These are phyloP conservation scores for Eudemis profundana DNA, from an alignment of 2,888 invertebrate species.

Conservation along the genomic window DNA sequence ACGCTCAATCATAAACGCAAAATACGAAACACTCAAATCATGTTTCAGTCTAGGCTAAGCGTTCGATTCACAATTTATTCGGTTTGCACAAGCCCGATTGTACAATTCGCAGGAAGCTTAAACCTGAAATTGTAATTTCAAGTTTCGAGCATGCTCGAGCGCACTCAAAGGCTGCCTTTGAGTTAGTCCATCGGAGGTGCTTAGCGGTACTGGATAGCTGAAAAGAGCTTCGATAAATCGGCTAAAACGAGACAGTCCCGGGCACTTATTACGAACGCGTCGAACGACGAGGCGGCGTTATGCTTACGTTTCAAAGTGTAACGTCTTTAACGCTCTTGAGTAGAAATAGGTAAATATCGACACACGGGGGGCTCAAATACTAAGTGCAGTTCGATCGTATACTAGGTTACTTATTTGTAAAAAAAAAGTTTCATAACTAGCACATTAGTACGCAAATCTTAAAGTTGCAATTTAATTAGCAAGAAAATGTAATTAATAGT, in stretches of 20 bases:
- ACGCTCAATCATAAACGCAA: too few species aligned
- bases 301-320: too few species aligned
- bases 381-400: too few species aligned
- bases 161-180: slow-evolving; percentile 11
- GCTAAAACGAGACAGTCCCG: neutral
- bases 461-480: too few species aligned
- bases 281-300: neutral
- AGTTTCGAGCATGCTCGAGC: neutral
- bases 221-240: slow-evolving; percentile 9
- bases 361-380: too few species aligned
- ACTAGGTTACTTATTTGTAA: too few species aligned
- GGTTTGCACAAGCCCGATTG: neutral
- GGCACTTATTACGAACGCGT: neutral
- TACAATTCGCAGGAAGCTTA: neutral
- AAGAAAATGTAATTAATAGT: too few species aligned
- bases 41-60: neutral
- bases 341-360: too few species aligned
- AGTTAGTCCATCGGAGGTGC: slow-evolving; percentile 1
- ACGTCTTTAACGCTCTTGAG: too few species aligned
- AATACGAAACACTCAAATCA: neutral
- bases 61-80: neutral
- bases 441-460: too few species aligned
- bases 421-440: too few species aligned
- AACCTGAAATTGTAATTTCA: slow-evolving; percentile 10
- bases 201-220: neutral